Evolutionary conservation across 2,888 invertebrate species (phyloP).

Genomic region (Eumerus sabulonum): DNA sequence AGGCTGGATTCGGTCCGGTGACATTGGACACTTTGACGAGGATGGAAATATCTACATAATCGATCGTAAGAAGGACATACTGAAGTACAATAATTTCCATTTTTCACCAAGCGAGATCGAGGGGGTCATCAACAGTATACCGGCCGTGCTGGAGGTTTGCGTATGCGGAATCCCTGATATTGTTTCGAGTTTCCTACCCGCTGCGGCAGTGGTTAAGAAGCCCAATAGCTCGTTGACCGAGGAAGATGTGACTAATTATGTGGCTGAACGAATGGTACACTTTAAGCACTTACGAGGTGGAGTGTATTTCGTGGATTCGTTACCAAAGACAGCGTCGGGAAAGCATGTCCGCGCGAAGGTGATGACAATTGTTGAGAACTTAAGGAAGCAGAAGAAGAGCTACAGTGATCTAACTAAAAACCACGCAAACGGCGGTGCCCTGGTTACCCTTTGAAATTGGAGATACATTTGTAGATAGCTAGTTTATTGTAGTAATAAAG

Average conservation of each 20-base stretch:
- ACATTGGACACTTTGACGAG: constrained; percentile 70
- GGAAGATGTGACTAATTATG: constrained; percentile 49
- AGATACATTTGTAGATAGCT: no score
- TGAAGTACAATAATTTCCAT: constrained; percentile 70
- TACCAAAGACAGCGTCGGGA: constrained; percentile 70
- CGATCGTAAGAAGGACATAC: constrained; percentile 71
- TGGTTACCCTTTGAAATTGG: no score
- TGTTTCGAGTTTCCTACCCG: constrained; percentile 61
- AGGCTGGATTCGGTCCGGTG: constrained; percentile 70
- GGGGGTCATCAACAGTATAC: constrained; percentile 56
- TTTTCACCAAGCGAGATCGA: constrained; percentile 71
- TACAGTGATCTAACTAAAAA: background rate
- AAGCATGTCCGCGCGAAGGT: constrained; percentile 66
- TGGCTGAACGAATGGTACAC: constrained; percentile 65
- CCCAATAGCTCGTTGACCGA: constrained; percentile 44
- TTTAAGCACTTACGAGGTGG: constrained; percentile 70
- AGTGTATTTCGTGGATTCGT: constrained; percentile 62
- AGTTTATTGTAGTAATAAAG: no score
- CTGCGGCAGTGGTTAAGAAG: constrained; percentile 65
- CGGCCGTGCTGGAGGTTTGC: constrained; percentile 64
- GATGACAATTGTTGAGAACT: constrained; percentile 47
- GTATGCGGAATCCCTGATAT: constrained; percentile 70
- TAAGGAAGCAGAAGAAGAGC: background rate
- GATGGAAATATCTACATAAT: constrained; percentile 64
- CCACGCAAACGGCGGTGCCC: no score